Percentiles rank a stretch among this genome's conserved stretches.
phyloP scores from a whole-genome alignment of 2,113 vertebrate species.

The Mustela lutreola region DNA sequence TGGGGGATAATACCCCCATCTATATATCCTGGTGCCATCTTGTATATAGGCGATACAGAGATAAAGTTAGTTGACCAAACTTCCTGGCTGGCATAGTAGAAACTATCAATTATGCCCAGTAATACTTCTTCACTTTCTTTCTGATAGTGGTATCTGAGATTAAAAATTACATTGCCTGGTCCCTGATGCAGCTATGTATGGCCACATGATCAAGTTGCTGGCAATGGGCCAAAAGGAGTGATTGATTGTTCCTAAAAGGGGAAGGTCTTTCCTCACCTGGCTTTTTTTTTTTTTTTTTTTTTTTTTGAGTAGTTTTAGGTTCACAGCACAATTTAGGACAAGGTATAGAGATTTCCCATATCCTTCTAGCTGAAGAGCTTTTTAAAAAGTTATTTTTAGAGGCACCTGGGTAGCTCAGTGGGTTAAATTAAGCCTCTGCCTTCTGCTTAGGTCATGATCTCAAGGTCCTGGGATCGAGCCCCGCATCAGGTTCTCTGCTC shows the following conservation, averaged over 20 bases:
- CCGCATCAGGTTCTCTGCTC: too few species aligned
- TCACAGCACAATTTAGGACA: not conserved
- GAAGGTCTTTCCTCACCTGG: not conserved
- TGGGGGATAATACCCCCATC: not conserved
- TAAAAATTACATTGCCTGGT: not conserved
- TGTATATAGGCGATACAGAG: not conserved
- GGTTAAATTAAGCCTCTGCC: too few species aligned
- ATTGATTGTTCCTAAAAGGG: not conserved
- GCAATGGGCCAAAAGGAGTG: not conserved
- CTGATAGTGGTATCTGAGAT: not conserved
- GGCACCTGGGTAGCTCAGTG: too few species aligned
- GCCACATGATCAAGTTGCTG: not conserved
- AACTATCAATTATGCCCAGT: not conserved
- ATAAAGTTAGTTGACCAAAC: not conserved
- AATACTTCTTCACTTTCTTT: not conserved
- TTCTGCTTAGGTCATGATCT: too few species aligned
- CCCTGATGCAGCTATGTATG: not conserved
- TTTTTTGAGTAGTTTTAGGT: not conserved
- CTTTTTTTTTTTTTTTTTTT: not conserved
- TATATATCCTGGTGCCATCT: not conserved
- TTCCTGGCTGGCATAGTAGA: not conserved
- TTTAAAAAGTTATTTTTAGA: not conserved
- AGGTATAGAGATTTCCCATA: not conserved
- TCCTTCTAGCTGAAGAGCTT: not conserved
- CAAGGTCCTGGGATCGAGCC: too few species aligned